A percentile compares a stretch with the other conserved stretches of the same genome.
These are phyloP conservation scores for Acromyrmex heyeri DNA, from an alignment of 1,140 invertebrate species.

Conservation along the genomic window DNA sequence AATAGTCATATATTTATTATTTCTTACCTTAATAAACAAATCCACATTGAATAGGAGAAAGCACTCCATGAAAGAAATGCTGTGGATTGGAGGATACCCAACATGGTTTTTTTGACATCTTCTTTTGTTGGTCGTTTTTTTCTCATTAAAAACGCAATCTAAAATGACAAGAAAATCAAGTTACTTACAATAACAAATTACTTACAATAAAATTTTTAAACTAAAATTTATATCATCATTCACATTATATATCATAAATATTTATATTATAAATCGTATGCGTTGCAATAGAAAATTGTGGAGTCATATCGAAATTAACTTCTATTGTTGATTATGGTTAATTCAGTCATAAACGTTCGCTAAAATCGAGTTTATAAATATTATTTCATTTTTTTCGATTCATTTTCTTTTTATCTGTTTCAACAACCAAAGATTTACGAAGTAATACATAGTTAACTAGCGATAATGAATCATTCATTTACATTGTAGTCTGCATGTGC, in stretches of 20 bases:
- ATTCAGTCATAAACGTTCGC: background rate
- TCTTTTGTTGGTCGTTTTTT: slow-evolving; percentile 88
- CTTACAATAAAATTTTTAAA: slow-evolving; percentile 19
- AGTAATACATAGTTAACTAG: background rate
- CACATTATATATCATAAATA: background rate
- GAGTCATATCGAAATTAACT: background rate
- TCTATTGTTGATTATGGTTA: background rate
- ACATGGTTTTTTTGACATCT: slow-evolving; percentile 89
- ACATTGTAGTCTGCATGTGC: background rate
- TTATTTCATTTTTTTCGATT: background rate
- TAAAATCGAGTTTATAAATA: background rate
- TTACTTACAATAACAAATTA: slow-evolving; percentile 17
- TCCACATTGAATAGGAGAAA: slow-evolving; percentile 90
- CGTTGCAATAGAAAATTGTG: background rate
- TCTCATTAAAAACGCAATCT: slow-evolving; percentile 91
- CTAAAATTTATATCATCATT: background rate
- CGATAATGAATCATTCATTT: background rate
- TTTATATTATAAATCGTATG: background rate
- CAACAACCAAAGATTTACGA: background rate
- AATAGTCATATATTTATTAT: slow-evolving; percentile 32
- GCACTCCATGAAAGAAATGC: slow-evolving; percentile 92
- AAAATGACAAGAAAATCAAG: slow-evolving; percentile 71
- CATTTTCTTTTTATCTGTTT: background rate
- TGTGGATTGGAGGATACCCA: slow-evolving; percentile 91
- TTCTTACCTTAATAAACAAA: slow-evolving; percentile 89